These are phyloP conservation scores for Sarcophaga rosellei DNA, from an alignment of 2,888 invertebrate genomes.

Conservation along the genomic window DNA sequence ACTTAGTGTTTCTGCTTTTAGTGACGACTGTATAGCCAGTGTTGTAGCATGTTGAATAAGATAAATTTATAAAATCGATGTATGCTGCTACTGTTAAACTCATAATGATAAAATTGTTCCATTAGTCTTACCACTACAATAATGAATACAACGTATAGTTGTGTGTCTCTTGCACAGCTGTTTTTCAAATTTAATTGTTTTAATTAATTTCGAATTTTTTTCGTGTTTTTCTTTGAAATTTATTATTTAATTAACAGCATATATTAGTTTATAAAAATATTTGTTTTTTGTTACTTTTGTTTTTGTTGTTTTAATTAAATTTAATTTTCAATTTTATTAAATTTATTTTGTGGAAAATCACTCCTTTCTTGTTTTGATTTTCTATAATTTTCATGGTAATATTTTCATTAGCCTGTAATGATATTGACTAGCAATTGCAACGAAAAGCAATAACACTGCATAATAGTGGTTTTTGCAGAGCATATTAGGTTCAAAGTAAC, in stretches of 20 bases:
- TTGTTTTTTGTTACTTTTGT: background rate
- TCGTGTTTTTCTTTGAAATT: background rate
- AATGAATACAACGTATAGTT: background rate
- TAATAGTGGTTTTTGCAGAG: constrained; percentile 5
- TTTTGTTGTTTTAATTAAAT: background rate
- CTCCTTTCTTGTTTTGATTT: background rate
- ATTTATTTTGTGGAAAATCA: background rate
- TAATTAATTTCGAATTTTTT: background rate
- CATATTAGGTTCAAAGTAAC: constrained; percentile 3
- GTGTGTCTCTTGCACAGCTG: background rate
- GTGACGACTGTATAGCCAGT: too few relatives aligned
- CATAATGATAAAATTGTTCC: too few relatives aligned
- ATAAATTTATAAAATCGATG: too few relatives aligned
- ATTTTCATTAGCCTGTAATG: background rate
- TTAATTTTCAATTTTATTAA: background rate
- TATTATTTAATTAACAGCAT: background rate
- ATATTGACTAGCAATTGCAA: background rate
- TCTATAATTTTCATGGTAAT: background rate
- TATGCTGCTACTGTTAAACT: too few relatives aligned
- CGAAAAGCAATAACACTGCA: background rate
- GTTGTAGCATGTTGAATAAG: too few relatives aligned
- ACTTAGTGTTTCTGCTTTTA: too few relatives aligned
- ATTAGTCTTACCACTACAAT: too few relatives aligned
- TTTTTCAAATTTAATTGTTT: background rate
- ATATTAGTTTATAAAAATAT: background rate